These are phyloP conservation scores for Mesorhabditis spiculigera DNA, from an alignment of 2,888 invertebrate genomes.

Conservation along the genomic window DNA sequence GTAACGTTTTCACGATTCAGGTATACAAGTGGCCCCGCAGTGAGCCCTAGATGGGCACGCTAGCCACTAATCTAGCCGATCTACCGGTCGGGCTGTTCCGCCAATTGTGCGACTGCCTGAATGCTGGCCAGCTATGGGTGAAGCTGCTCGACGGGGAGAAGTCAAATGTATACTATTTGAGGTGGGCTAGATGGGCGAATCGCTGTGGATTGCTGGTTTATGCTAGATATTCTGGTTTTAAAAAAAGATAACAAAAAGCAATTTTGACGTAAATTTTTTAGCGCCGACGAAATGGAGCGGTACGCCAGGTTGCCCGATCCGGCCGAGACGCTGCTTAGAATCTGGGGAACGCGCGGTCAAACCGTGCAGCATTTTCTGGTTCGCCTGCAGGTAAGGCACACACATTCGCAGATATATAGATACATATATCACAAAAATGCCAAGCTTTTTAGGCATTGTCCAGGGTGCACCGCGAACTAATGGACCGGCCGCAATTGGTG, in stretches of 20 bases:
- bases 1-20: too few relatives aligned
- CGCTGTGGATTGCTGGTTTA: neutral
- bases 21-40: too few relatives aligned
- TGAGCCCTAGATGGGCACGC: conserved; percentile 11
- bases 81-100: conserved; percentile 35
- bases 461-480: neutral
- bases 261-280: conserved; percentile 15
- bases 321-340: conserved; percentile 49
- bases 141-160: conserved; percentile 40
- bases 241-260: conserved; percentile 2
- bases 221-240: conserved; percentile 7
- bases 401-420: neutral
- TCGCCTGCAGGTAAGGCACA: conserved; percentile 13
- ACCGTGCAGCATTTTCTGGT: conserved; percentile 52
- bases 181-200: conserved; percentile 19
- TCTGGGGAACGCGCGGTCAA: conserved; percentile 59
- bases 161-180: conserved; percentile 36
- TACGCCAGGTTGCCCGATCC: conserved; percentile 40
- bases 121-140: conserved; percentile 40
- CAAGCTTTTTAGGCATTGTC: conserved; percentile 6
- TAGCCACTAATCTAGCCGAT: conserved; percentile 45
- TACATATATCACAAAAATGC: neutral
- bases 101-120: conserved; percentile 33
- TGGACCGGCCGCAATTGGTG: conserved; percentile 22
- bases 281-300: conserved; percentile 36